Base-by-base conservation (phyloP, 2,888 invertebrate genomes). In the Drosophila borborema region DNA sequence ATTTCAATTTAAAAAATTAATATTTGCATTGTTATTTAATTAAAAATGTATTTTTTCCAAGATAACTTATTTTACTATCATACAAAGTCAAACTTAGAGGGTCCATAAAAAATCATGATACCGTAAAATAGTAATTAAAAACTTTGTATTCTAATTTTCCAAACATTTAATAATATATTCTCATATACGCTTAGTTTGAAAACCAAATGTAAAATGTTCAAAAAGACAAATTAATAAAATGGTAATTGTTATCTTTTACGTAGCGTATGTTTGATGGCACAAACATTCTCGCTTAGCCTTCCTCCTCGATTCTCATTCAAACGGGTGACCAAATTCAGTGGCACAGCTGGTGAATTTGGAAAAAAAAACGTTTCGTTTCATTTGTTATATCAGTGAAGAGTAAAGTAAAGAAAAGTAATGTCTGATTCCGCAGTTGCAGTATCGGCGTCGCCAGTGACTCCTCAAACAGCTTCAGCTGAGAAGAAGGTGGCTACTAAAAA, bases 401-500 rank as follows among this genome's bases (percentile, higher is more conserved):
- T 28, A 54, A 9, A 53, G 53, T 53, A 8, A 38, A 45, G 20
- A 34, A 18, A 18, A 45, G 72, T 72, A 59, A 78, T 77, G 77
- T 73, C 77, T 12, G 77, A 77, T 46, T 65, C 79, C 34, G 79
- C 58, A 49, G 72, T 72, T 54, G 75, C 66, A 64, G 54, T 72
- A 41, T 63, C 64, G 43, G 68, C 72, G 12, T 80, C 78, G n/a
- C 78, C 78, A 12, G 80, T 72, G 59, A 59, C 53, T 64, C 74
- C 74, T 16, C 36, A 66, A 45, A 48, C 64, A 65, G 67, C 63
- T 12, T 14, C 66, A 45, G 58, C 48, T 7, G 73, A 69, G 49
- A 77, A 77, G 23, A 77, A 68, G 59, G 66, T 77, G 40, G 53
- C 70, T 38, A 8, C 64, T 34, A 74, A 79, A n/a, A 72, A 74